phyloP scores from a whole-genome alignment of 2,797 vertebrate species.

The Heliangelus exortis region DNA sequence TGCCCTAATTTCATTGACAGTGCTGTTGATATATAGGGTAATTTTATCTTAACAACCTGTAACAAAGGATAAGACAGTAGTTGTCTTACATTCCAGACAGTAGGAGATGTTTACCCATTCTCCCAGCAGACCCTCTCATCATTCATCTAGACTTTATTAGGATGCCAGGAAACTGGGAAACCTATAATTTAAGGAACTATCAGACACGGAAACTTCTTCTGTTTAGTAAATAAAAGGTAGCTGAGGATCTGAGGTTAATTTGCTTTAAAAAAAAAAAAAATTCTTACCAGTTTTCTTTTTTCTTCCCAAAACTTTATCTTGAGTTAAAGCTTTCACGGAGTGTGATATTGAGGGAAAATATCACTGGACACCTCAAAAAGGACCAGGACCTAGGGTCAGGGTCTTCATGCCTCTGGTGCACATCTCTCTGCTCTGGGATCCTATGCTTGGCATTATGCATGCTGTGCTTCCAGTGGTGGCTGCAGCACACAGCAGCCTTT shows the following conservation, averaged over 20 bases:
- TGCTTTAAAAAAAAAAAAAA: neutral
- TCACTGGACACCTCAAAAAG: neutral
- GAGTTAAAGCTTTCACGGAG: neutral
- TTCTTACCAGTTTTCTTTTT: neutral
- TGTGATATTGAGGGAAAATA: neutral
- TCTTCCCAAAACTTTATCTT: neutral
- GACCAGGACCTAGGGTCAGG: neutral
- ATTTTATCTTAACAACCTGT: constrained; percentile 75
- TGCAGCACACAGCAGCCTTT: neutral
- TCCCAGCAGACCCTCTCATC: constrained; percentile 67
- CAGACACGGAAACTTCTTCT: constrained; percentile 41
- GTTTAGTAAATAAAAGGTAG: constrained; percentile 50
- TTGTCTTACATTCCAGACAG: constrained; percentile 64
- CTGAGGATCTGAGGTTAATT: constrained; percentile 15
- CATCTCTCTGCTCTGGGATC: neutral
- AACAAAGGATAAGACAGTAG: constrained; percentile 75
- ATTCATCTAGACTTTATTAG: constrained; percentile 72
- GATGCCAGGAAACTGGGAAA: constrained; percentile 67
- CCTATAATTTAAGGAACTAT: constrained; percentile 69
- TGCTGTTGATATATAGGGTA: constrained; percentile 72
- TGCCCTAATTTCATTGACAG: constrained; percentile 73
- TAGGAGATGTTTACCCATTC: constrained; percentile 74
- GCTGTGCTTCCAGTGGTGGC: neutral
- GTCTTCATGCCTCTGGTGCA: neutral
- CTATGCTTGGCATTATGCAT: rapidly evolving